Evolutionary conservation across 2,888 invertebrate species (phyloP).

Genomic region (Helobdella robusta): DNA sequence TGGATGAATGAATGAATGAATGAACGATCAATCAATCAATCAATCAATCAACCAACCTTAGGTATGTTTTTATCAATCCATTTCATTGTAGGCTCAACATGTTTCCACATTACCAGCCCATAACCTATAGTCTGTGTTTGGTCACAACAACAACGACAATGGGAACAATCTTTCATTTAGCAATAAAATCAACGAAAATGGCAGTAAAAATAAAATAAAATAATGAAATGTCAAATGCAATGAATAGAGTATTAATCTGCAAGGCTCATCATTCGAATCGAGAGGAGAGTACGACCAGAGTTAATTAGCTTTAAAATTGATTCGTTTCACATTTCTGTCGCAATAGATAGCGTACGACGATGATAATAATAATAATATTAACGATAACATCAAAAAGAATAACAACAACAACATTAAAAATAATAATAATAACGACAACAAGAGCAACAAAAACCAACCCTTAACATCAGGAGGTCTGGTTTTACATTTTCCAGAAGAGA

Average conservation of each 20-base stretch:
- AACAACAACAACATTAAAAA: constrained; percentile 2
- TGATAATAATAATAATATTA: too few species aligned
- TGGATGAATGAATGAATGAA: background rate
- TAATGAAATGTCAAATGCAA: too few species aligned
- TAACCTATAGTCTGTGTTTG: constrained; percentile 50
- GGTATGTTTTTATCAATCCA: constrained; percentile 58
- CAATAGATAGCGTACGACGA: too few species aligned
- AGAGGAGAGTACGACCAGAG: too few species aligned
- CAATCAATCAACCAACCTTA: constrained; percentile 22
- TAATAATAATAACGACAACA: background rate
- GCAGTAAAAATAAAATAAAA: too few species aligned
- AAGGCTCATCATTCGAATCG: too few species aligned
- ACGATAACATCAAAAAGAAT: constrained; percentile 10
- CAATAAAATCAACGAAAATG: too few species aligned
- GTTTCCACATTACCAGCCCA: constrained; percentile 77
- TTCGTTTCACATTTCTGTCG: too few species aligned
- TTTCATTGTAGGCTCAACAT: constrained; percentile 66
- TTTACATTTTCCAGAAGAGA: constrained; percentile 80
- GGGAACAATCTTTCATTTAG: too few species aligned
- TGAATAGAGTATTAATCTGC: too few species aligned
- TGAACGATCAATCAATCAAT: background rate
- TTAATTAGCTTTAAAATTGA: too few species aligned
- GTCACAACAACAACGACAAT: background rate
- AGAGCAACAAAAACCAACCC: constrained; percentile 48
- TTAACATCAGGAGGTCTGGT: constrained; percentile 76